Evolutionary conservation across 2,113 vertebrate species (phyloP).

Genomic region (Phrynocephalus versicolor): DNA sequence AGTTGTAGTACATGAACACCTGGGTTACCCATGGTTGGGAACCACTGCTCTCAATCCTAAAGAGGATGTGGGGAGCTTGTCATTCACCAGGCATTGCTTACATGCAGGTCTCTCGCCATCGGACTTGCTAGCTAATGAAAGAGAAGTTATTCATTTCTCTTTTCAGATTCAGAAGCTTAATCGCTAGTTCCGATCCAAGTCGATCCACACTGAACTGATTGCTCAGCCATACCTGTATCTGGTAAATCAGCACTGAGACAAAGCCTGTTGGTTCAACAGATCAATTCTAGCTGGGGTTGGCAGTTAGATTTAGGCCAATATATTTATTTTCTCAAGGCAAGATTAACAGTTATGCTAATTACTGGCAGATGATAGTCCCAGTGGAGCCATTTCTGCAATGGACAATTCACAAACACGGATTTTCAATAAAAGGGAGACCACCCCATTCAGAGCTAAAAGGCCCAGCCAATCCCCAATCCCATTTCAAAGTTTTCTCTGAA

Average conservation of each 20-base stretch:
- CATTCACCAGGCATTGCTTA: neutral
- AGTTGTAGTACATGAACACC: too few species aligned
- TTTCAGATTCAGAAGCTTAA: neutral
- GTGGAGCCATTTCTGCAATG: too few species aligned
- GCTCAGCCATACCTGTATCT: too few species aligned
- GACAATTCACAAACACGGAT: conserved; percentile 17
- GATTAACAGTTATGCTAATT: neutral
- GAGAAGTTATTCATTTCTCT: neutral
- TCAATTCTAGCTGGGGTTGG: too few species aligned
- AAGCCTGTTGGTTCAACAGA: too few species aligned
- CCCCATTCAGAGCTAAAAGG: conserved; percentile 14
- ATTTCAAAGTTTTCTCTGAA: conserved; percentile 40
- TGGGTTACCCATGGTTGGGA: too few species aligned
- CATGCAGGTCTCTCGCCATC: neutral
- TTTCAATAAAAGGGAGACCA: conserved; percentile 4
- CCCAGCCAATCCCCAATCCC: conserved; percentile 24
- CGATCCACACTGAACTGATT: too few species aligned
- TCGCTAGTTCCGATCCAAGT: too few species aligned
- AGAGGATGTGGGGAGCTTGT: neutral
- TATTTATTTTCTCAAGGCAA: neutral
- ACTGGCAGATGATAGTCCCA: neutral
- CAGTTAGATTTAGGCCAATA: neutral
- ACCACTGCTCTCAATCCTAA: neutral
- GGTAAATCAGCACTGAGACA: too few species aligned
- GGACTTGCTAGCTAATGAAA: neutral